phyloP scores from a whole-genome alignment of 2,888 invertebrate genomes.

The Apodemia mormo region DNA sequence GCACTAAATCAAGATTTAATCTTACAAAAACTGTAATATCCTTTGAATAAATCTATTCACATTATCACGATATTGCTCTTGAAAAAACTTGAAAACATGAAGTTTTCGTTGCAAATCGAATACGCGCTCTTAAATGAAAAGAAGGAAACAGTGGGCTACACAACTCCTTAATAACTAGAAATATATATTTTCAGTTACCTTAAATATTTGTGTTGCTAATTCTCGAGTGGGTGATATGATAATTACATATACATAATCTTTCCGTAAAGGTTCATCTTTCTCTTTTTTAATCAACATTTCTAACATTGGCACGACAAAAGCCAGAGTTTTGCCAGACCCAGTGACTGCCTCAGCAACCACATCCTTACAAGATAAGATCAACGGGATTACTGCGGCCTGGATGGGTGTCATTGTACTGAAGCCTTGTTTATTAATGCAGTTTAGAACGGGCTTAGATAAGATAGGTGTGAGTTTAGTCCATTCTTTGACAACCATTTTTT shows the following conservation, averaged over 20 bases:
- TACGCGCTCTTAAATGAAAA: too few species aligned
- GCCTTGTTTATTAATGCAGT: slow-evolving; percentile 74
- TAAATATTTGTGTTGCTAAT: slow-evolving; percentile 93
- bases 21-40: too few species aligned
- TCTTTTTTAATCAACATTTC: slow-evolving; percentile 88
- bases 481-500: slow-evolving; percentile 66
- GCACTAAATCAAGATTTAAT: too few species aligned
- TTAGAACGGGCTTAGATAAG: slow-evolving; percentile 74
- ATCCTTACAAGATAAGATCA: slow-evolving; percentile 94
- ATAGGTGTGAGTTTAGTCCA: slow-evolving; percentile 67
- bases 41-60: too few species aligned
- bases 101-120: too few species aligned
- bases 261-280: slow-evolving; percentile 83
- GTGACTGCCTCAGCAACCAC: slow-evolving; percentile 99
- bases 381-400: slow-evolving; percentile 93
- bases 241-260: slow-evolving; percentile 91
- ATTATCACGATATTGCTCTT: too few species aligned
- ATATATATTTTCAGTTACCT: slow-evolving; percentile 56
- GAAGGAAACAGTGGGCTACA: too few species aligned
- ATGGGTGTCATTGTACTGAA: slow-evolving; percentile 83
- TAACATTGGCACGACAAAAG: slow-evolving; percentile 95
- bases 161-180: too few species aligned
- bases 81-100: too few species aligned
- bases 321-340: slow-evolving; percentile 98
- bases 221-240: slow-evolving; percentile 98